Evolutionary conservation across 1,140 invertebrate species (phyloP), one percentile per base, ranked within the genome.

Genomic region (Neodiprion fabricii): DNA sequence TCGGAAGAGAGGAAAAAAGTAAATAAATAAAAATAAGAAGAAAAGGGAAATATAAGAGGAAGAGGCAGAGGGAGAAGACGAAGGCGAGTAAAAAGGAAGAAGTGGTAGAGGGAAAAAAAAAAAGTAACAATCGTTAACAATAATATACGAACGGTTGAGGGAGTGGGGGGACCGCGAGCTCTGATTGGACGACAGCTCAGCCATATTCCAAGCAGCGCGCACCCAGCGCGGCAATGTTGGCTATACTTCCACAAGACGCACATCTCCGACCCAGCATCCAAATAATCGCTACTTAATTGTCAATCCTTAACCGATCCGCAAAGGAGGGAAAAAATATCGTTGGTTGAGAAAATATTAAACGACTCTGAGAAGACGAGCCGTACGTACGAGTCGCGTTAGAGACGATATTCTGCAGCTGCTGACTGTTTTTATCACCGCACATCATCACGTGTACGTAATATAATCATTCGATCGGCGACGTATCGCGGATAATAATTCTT

Each of bases 191-290:
- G 82, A 82, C 84, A 85, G 82, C 82, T 84, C 84, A 80, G 85
- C 85, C 86, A 86, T 88, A 87, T 86, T 88, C 86, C 84, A 84
- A 86, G 85, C 84, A 82, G 79, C 81, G 84, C 28, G 85, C 84
- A 84, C 83, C 82, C 79, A 83, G 85, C 81, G 84, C 83, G 86
- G 87, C 87, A 86, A 88, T 85, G 85, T 85, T 85, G 84, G 84
- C 83, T 78, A 83, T 86, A 84, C 86, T 82, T 84, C 80, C 82
- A 83, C 83, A 82, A 83, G 85, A 86, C 82, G 83, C 83, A 84
- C 70, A 50, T 71, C 70, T 61, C 53, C 53, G 9, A 40, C n/a
- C 53, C 53, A 61, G 53, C 53, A 61, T 61, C 53, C 53, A 61
- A 61, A 61, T 61, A 61, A 61, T 61, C 53, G 53, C 53, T 61